Base-by-base conservation (phyloP, 2,888 invertebrate species). In the Perdita meconis region DNA sequence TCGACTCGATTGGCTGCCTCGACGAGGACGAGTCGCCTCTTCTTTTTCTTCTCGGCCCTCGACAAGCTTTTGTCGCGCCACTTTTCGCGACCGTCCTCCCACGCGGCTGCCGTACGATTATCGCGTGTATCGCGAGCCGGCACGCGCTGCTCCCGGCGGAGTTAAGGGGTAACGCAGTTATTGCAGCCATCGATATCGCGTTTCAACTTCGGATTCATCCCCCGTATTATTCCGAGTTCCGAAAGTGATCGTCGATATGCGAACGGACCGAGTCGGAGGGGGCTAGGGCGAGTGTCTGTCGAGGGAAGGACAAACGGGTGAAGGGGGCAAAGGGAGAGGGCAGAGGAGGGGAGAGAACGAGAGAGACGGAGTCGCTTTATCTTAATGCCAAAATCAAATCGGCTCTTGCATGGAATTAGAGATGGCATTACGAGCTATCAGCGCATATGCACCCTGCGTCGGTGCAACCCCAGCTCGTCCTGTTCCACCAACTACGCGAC, bases 331-430 rank as follows among this genome's bases (percentile, higher is more conserved):
- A 38, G 1, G 26, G 64, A 0, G n/a, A 16, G 26, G 22, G 1
- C 26, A 34, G 22, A 69, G 57, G 22, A 67, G 24, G 38, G 47
- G 75, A 53, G 38, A 59, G 64, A 61, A 59, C 60, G 72, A 57
- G 70, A 65, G 65, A 57, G 60, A 67, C 40, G 38, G 67, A 81
- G 69, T 81, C 84, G 90, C 86, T 92, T 92, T 92, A 92, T 92
- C 92, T 92, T 90, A 91, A 92, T 92, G 88, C 91, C 89, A 78
- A 91, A 92, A 92, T 92, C 92, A 92, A 92, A 92, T 92, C 92
- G 92, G 90, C 92, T 89, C 90, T 78, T 66, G 89, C 86, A 89
- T 87, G 91, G 92, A 92, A 92, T 92, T 92, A 92, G 91, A 92
- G 91, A 91, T 88, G 91, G 92, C 91, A 92, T 91, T 92, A 92